A percentile compares a stretch with the other conserved stretches of the same genome.
These are phyloP conservation scores for Aricia artaxerxes DNA, from an alignment of 2,888 invertebrate genomes.

Conservation along the genomic window DNA sequence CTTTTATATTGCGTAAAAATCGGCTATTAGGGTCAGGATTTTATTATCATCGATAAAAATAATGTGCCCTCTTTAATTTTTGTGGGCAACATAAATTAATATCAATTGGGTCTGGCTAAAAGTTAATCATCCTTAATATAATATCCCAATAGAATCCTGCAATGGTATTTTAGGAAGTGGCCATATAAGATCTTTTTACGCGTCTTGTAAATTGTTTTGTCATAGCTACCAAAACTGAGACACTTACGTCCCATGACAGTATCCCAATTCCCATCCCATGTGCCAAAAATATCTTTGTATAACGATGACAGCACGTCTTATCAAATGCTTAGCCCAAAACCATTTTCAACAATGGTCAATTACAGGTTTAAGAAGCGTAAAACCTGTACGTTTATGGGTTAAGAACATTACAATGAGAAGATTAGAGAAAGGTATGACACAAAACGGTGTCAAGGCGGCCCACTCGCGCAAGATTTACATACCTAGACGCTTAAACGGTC, in stretches of 20 bases:
- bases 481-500: conserved; percentile 7
- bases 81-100: not conserved
- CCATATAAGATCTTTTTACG: too few relatives aligned
- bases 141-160: too few relatives aligned
- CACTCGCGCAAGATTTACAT: conserved; percentile 14
- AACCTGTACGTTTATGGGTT: not conserved
- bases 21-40: not conserved
- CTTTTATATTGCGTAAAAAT: conserved; percentile 2
- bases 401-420: conserved; percentile 14
- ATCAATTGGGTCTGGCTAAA: not conserved
- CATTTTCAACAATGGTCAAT: not conserved
- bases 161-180: too few relatives aligned
- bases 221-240: too few relatives aligned
- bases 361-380: not conserved
- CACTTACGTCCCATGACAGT: not conserved
- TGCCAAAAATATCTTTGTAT: not conserved
- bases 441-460: conserved; percentile 23
- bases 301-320: not conserved
- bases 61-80: not conserved
- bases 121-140: too few relatives aligned
- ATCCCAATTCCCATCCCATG: too few relatives aligned
- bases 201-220: too few relatives aligned
- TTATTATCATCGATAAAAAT: not conserved
- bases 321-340: not conserved
- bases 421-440: conserved; percentile 14